Evolutionary conservation across 2,888 invertebrate species (phyloP).

Genomic region (Drosophila ustulata): DNA sequence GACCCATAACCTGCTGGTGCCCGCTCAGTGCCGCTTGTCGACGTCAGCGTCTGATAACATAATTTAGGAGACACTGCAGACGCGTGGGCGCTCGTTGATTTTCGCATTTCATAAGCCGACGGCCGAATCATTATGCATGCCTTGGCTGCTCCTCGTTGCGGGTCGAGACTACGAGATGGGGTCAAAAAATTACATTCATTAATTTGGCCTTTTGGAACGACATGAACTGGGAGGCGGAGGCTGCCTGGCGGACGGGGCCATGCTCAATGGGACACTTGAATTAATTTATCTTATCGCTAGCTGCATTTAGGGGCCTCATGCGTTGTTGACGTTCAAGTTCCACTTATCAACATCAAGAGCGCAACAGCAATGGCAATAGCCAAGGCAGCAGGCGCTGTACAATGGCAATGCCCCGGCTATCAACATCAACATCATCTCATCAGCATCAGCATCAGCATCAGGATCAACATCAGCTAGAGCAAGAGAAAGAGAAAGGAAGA

Average conservation of each 20-base stretch:
- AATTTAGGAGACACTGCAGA: constrained; percentile 40
- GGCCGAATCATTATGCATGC: constrained; percentile 70
- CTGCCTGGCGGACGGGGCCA: background rate
- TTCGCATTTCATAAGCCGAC: constrained; percentile 67
- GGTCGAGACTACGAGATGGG: constrained; percentile 1
- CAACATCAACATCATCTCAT: constrained; percentile 26
- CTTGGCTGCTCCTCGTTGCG: constrained; percentile 45
- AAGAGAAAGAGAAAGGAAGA: background rate
- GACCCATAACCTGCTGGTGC: constrained; percentile 9
- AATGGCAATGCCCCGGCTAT: constrained; percentile 33
- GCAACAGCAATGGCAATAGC: constrained; percentile 16
- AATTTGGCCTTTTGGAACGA: constrained; percentile 31
- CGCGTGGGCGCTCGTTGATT: constrained; percentile 37
- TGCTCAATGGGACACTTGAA: constrained; percentile 57
- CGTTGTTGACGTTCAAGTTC: constrained; percentile 75
- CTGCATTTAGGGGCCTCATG: constrained; percentile 60
- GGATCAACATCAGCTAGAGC: background rate
- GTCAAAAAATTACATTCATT: constrained; percentile 66
- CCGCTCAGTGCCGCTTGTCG: background rate
- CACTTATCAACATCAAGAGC: constrained; percentile 69
- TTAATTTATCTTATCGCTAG: constrained; percentile 75
- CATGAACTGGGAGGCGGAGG: background rate
- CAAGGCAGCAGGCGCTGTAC: constrained; percentile 18
- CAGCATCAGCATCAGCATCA: constrained; percentile 19
- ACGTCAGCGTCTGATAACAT: constrained; percentile 38